Base-by-base conservation (phyloP, 2,888 invertebrate genomes). In the Phalangium opilio region DNA sequence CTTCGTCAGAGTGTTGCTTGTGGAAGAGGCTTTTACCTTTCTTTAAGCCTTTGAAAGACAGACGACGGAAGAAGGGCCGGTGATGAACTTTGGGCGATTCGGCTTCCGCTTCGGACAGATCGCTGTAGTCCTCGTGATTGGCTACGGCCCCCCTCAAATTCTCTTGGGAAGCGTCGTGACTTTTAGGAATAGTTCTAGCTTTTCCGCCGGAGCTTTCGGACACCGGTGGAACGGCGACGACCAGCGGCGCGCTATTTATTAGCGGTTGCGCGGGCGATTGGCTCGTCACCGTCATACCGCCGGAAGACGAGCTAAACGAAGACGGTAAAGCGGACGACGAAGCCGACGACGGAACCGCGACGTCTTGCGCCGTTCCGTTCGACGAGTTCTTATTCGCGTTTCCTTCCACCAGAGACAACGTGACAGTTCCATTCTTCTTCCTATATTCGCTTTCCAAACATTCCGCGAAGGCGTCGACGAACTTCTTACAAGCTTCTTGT, bases 1-100 rank as follows among this genome's bases (percentile, higher is more conserved):
- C 75, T 61, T 89, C 89, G 59, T 91, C 90, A 17, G 87, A 86
- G 63, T 82, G 79, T 61, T 86, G 86, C 63, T 89, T 90, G 64
- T 84, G 83, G 61, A 91, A 90, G 42, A 90, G 73, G 36, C 85
- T 80, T 63, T 76, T 82, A 5, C 82, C 79, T 62, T 78, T 80
- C 50, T 83, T 79, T 44, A 89, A 69, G 50, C 85, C 85, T 64
- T 87, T 87, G 60, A 91, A 85, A 19, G 90, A 90, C 53, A 91
- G 73, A 58, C 89, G 59, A 34, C 63, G 57, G 48, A 66, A 63
- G 53, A 89, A 85, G 2, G 84, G 81, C 63, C 84, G 84, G 59
- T 81, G 83, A 56, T 76, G 77, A 44, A 80, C 75, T 67, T 83
- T 83, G 0, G 84, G 82, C 1, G 83, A 82, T 57, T 84, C 69